Evolutionary conservation across 2,888 invertebrate genomes (phyloP).

Genomic region (Choristoneura rosaceana): DNA sequence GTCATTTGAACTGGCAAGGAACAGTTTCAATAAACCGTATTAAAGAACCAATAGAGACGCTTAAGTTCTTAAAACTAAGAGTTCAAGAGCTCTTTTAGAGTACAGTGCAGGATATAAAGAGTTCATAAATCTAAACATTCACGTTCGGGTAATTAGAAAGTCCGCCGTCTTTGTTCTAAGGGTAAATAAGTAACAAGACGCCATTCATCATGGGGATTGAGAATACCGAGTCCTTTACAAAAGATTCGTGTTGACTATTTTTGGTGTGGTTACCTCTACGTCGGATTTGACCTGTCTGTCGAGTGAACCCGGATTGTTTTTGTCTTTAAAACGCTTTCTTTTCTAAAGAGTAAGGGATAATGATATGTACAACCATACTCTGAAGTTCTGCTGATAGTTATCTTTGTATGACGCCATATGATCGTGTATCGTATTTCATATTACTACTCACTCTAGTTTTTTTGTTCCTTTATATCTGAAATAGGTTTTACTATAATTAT

Average conservation of each 20-base stretch:
- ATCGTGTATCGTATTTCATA: too few relatives aligned
- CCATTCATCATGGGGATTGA: conserved; percentile 34
- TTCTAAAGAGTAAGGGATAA: background rate
- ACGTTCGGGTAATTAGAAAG: conserved; percentile 74
- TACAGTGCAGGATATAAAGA: conserved; percentile 49
- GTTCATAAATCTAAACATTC: conserved; percentile 62
- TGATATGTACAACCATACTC: background rate
- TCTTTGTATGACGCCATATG: too few relatives aligned
- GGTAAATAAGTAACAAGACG: conserved; percentile 38
- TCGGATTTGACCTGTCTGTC: conserved; percentile 8
- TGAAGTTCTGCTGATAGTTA: too few relatives aligned
- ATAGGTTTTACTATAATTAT: too few relatives aligned
- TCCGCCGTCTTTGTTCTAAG: conserved; percentile 68
- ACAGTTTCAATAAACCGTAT: conserved; percentile 65
- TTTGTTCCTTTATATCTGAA: too few relatives aligned
- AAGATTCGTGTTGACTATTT: conserved; percentile 32
- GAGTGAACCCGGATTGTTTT: background rate
- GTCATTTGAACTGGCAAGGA: conserved; percentile 66
- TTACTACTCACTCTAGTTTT: too few relatives aligned
- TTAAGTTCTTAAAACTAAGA: conserved; percentile 39
- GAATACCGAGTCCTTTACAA: conserved; percentile 34
- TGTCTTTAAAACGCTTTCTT: background rate
- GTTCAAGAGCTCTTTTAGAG: conserved; percentile 39
- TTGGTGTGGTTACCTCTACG: conserved; percentile 15
- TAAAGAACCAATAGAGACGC: conserved; percentile 63